Percentiles rank a stretch among this genome's conserved stretches.
Conservation (phyloP, 2,113 vertebrate genomes). For the Anoplopoma fimbria region DNA sequence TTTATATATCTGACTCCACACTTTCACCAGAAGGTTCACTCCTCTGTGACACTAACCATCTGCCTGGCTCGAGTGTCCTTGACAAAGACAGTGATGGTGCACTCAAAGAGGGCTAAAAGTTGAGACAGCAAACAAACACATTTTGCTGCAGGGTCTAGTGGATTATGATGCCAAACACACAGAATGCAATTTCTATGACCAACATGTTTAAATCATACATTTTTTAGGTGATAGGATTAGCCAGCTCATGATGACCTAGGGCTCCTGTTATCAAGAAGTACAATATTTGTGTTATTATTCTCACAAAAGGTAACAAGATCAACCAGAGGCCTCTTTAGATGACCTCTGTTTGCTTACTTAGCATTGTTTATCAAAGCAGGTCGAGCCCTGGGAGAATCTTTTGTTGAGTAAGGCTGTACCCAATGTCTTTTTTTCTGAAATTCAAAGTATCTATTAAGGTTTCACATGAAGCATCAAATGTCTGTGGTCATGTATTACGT, state of each 20-base stretch:
- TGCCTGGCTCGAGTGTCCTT: conserved; percentile 42
- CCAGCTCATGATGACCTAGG: not conserved
- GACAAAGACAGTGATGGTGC: not conserved
- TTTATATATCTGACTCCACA: conserved; percentile 19
- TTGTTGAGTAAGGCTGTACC: not conserved
- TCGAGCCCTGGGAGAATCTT: not conserved
- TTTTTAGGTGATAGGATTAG: not conserved
- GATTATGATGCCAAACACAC: not conserved
- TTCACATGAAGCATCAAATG: not conserved
- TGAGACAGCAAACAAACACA: not conserved
- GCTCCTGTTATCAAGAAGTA: not conserved
- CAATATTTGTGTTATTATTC: conserved; percentile 16
- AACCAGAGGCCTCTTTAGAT: not conserved
- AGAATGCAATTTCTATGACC: not conserved
- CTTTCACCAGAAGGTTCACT: conserved; percentile 6
- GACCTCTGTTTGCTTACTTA: not conserved
- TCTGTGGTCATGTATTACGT: not conserved
- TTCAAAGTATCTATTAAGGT: not conserved
- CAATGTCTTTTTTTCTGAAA: not conserved
- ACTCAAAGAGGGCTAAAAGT: not conserved
- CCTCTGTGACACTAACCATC: conserved; percentile 36
- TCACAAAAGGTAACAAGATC: not conserved
- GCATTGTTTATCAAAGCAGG: not conserved
- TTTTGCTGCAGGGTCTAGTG: not conserved
- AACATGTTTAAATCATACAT: not conserved